Evolutionary conservation across 92 coral and sea anemone species (phyloP).

Genomic region (Pocillopora meandrina): DNA sequence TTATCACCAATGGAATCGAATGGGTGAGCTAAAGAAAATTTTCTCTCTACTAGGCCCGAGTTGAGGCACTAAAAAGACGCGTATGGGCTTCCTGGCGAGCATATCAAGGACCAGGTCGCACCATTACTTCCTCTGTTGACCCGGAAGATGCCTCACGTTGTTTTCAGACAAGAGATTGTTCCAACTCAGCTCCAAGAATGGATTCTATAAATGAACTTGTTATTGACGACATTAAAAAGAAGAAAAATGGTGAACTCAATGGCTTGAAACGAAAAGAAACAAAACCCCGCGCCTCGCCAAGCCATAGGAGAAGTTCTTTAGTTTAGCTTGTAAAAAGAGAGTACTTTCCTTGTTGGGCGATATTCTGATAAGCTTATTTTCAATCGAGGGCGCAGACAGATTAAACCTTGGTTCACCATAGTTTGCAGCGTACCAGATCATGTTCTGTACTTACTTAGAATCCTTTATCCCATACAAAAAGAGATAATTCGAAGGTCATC

Average conservation of each 20-base stretch:
- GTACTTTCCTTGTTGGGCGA: neutral
- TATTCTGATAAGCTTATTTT: neutral
- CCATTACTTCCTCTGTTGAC: slow-evolving; percentile 30
- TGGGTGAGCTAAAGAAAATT: neutral
- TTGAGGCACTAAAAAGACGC: slow-evolving; percentile 37
- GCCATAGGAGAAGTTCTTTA: slow-evolving; percentile 30
- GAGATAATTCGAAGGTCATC: too few species aligned
- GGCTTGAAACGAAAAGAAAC: slow-evolving; percentile 5
- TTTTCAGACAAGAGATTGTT: neutral
- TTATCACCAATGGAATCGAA: neutral
- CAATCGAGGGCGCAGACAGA: neutral
- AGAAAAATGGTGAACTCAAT: slow-evolving; percentile 8
- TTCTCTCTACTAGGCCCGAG: slow-evolving; percentile 12
- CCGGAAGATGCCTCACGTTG: neutral
- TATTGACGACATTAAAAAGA: slow-evolving; percentile 14
- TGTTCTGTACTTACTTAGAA: too few species aligned
- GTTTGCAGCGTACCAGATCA: too few species aligned
- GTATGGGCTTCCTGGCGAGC: slow-evolving; percentile 35
- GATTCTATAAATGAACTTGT: neutral
- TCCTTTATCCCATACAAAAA: too few species aligned
- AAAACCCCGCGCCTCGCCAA: neutral
- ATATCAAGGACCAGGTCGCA: slow-evolving; percentile 21
- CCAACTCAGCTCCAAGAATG: neutral
- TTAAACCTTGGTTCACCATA: neutral
- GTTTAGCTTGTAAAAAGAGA: slow-evolving; percentile 5